Evolutionary conservation across 2,888 invertebrate species (phyloP).

Genomic region (Nematopogon swammerdamellus): DNA sequence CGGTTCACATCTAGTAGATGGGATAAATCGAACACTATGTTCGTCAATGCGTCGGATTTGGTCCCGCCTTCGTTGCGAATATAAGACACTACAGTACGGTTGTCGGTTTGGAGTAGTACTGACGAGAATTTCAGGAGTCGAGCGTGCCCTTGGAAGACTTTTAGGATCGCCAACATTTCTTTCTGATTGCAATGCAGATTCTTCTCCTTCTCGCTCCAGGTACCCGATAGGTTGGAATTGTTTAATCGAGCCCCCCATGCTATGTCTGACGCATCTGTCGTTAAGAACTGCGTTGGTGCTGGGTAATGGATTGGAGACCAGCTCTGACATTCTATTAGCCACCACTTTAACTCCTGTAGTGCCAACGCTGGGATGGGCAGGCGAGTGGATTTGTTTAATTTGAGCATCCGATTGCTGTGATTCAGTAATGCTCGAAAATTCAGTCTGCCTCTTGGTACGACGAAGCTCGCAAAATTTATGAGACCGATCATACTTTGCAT

Average conservation of each 20-base stretch:
- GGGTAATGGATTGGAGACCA: too few relatives aligned
- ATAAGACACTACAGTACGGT: conserved; percentile 13
- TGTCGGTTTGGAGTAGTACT: conserved; percentile 14
- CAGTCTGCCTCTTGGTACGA: too few relatives aligned
- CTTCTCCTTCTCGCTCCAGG: conserved; percentile 7
- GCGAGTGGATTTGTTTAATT: too few relatives aligned
- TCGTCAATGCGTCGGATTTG: conserved; percentile 1
- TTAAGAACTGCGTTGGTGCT: too few relatives aligned
- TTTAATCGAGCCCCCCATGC: too few relatives aligned
- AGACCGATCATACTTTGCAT: too few relatives aligned
- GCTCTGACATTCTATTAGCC: not conserved
- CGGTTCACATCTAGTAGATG: too few relatives aligned
- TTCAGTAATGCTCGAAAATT: too few relatives aligned
- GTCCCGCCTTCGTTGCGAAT: conserved; percentile 13
- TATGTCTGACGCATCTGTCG: too few relatives aligned
- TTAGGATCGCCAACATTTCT: conserved; percentile 11
- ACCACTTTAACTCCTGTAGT: not conserved
- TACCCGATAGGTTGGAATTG: not conserved
- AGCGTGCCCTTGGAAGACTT: conserved; percentile 2
- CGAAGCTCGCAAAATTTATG: too few relatives aligned
- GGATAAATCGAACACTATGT: too few relatives aligned
- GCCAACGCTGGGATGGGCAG: not conserved
- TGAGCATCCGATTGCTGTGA: too few relatives aligned
- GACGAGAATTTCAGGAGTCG: not conserved
- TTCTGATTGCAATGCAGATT: conserved; percentile 16